phyloP scores from a whole-genome alignment of 2,113 vertebrate species.

The Proteles cristata region DNA sequence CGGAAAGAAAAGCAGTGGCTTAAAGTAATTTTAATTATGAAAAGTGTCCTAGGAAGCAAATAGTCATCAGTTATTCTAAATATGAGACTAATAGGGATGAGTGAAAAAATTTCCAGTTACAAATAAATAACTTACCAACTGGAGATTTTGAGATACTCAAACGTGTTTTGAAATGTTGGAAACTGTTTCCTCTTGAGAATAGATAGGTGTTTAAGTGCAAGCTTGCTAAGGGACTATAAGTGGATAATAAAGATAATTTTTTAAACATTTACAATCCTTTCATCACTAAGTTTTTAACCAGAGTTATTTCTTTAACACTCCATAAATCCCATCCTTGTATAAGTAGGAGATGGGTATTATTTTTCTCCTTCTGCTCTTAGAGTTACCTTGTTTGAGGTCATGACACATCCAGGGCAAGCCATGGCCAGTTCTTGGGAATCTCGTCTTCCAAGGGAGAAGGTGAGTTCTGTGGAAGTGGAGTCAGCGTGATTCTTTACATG shows the following conservation, averaged over 20 bases:
- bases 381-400: constrained; percentile 69
- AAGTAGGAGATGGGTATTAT: constrained; percentile 13
- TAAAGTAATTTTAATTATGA: constrained; percentile 27
- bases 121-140: constrained; percentile 15
- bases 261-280: constrained; percentile 17
- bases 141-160: not conserved
- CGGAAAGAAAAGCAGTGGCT: not conserved
- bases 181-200: not conserved
- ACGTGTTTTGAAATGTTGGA: not conserved
- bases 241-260: not conserved
- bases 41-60: not conserved
- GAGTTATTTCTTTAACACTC: constrained; percentile 46
- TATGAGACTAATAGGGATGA: not conserved
- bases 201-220: not conserved
- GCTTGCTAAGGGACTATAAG: not conserved
- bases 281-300: constrained; percentile 52
- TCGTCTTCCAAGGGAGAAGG: not conserved
- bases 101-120: constrained; percentile 30
- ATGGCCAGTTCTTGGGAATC: not conserved
- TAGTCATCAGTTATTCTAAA: not conserved
- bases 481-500: constrained; percentile 23
- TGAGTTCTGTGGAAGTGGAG: not conserved
- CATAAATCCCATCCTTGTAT: constrained; percentile 16
- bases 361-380: constrained; percentile 61
- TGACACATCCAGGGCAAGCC: not conserved